These are phyloP conservation scores for Pristionchus exspectatus DNA, from an alignment of 2,888 invertebrate genomes.

Conservation along the genomic window DNA sequence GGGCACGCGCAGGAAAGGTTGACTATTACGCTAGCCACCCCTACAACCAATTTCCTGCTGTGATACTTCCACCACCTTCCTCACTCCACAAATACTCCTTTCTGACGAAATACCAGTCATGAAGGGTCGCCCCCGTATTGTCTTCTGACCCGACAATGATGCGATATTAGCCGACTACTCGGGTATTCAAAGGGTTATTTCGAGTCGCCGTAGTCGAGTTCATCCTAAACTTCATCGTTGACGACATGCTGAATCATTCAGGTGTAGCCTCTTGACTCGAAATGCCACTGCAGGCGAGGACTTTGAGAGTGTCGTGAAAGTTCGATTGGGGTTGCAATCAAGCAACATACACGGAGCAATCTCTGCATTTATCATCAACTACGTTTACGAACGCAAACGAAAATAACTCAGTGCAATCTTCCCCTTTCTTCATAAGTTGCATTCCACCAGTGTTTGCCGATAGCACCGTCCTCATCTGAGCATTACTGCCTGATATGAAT, in stretches of 20 bases:
- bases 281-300: conserved; percentile 1
- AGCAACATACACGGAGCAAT: conserved; percentile 22
- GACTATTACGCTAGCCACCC: not conserved
- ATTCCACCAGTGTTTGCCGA: not conserved
- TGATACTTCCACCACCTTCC: not conserved
- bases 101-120: not conserved
- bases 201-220: not conserved
- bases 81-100: not conserved
- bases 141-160: conserved; percentile 30
- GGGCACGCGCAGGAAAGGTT: not conserved
- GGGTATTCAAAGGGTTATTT: not conserved
- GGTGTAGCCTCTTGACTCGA: not conserved
- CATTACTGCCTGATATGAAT: not conserved
- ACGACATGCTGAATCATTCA: conserved; percentile 3
- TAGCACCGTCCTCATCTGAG: not conserved
- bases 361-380: conserved; percentile 18
- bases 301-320: not conserved
- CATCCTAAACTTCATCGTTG: conserved; percentile 15
- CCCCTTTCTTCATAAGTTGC: not conserved
- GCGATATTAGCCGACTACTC: conserved; percentile 1
- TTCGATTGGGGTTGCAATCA: not conserved
- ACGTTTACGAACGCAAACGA: not conserved
- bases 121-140: not conserved
- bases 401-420: not conserved
- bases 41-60: conserved; percentile 9